Evolutionary conservation across 2,888 invertebrate genomes (phyloP).

Genomic region (Bugulina stolonifera): DNA sequence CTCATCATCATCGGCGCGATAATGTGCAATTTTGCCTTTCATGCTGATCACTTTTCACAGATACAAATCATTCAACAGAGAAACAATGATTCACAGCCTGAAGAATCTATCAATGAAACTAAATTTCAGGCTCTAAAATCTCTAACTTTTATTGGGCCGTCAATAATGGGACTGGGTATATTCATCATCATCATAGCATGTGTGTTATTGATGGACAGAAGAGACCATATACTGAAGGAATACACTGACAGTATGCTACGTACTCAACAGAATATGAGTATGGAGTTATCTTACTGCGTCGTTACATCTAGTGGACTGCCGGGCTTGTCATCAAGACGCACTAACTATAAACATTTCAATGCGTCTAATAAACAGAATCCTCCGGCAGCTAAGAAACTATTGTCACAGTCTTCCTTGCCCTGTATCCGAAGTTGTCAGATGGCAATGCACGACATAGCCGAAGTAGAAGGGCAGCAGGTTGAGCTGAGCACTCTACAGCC

Average conservation of each 20-base stretch:
- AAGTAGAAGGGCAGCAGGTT: neutral
- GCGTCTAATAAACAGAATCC: neutral
- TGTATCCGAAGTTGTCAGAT: neutral
- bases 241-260: neutral
- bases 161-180: conserved; percentile 12
- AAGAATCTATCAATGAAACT: neutral
- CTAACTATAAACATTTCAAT: neutral
- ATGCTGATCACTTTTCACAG: neutral
- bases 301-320: neutral
- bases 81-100: neutral
- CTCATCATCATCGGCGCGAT: conserved; percentile 18
- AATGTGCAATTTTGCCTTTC: conserved; percentile 25
- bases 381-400: neutral
- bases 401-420: neutral
- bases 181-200: conserved; percentile 25
- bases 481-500: neutral
- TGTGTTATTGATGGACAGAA: conserved; percentile 1
- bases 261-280: neutral
- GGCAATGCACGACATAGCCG: neutral
- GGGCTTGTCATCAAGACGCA: neutral
- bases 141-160: conserved; percentile 14
- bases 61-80: neutral
- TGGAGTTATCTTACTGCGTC: neutral
- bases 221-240: conserved; percentile 18
- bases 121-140: neutral